Base-by-base conservation (phyloP, 1,140 invertebrate genomes). In the Hyles euphorbiae region DNA sequence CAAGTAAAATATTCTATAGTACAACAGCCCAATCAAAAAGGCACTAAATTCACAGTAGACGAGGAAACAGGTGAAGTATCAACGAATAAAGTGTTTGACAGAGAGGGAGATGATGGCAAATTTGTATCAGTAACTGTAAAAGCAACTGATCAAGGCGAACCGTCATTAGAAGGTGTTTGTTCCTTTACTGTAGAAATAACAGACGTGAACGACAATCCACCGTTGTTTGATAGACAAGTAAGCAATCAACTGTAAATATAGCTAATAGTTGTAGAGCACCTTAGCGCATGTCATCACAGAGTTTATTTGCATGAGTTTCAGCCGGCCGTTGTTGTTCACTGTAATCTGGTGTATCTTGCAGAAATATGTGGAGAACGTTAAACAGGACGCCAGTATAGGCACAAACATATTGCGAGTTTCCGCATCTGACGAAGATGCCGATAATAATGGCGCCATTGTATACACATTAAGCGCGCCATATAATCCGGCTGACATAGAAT, bases 341-440 rank as follows among this genome's bases (percentile, higher is more conserved):
- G 34, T 66, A 43, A 61, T 65, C 43, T 67, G 56, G 60, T 63
- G 61, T 78, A 55, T 78, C 70, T 90, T 91, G 40, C 87, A 97
- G 96, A 97, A 97, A 96, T 98, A 98, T 88, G 94, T 97, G 63
- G 97, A 98, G 86, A 98, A 98, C 89, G 96, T 98, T 8, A 98
- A 98, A 89, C 97, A 98, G 91, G 97, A 98, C 80, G 97, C 97
- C 32, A 97, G 96, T 87, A 97, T 97, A 68, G 97, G 97, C 47
- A 98, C 96, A 36, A 98, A 98, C 83, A 98, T 98, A 68, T 89
- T 98, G 51, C 92, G 97, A 76, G 96, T 98, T 3, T 98, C 96
- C 3, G 97, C 97, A 63, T 97, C 96, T 44, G 97, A 98, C 78
- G 97, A 98, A 87, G 97, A 98, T 91, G 97, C 97, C 34, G 97